Percentiles rank a stretch among this genome's conserved stretches.
phyloP scores from a whole-genome alignment of 2,888 invertebrate genomes.

The Automeris io region DNA sequence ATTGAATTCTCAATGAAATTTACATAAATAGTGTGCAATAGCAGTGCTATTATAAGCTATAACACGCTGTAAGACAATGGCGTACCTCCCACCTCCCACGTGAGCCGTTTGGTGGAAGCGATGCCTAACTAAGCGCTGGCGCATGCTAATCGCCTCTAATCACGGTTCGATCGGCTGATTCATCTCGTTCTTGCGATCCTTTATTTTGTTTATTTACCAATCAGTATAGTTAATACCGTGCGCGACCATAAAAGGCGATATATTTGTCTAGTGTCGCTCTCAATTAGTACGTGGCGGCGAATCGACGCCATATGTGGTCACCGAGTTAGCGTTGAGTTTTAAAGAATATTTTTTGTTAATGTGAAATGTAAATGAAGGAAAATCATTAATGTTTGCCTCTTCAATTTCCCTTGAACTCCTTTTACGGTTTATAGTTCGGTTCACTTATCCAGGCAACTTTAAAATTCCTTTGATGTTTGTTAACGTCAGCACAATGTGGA shows the following conservation, averaged over 20 bases:
- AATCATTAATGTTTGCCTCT: constrained; percentile 67
- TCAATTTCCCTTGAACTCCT: constrained; percentile 43
- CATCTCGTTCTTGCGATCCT: constrained; percentile 56
- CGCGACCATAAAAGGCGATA: constrained; percentile 69
- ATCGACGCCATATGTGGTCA: constrained; percentile 69
- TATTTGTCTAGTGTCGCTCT: constrained; percentile 71
- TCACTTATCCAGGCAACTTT: constrained; percentile 15
- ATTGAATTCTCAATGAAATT: constrained; percentile 71
- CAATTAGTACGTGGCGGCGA: constrained; percentile 67
- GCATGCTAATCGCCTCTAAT: constrained; percentile 73
- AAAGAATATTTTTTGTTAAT: constrained; percentile 63
- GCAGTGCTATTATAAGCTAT: constrained; percentile 65
- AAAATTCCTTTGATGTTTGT: not conserved
- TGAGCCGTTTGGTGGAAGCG: constrained; percentile 40
- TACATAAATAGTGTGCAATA: constrained; percentile 72
- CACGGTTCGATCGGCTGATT: constrained; percentile 71
- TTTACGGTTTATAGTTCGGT: constrained; percentile 40
- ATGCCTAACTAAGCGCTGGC: constrained; percentile 29
- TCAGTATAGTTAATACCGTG: constrained; percentile 60
- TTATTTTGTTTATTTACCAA: constrained; percentile 70
- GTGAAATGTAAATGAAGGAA: constrained; percentile 58
- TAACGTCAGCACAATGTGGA: not conserved
- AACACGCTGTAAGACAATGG: constrained; percentile 72
- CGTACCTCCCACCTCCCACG: constrained; percentile 69
- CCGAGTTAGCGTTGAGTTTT: constrained; percentile 53